Conservation (phyloP, 1,140 invertebrate species). For the Drosophila bipectinata region DNA sequence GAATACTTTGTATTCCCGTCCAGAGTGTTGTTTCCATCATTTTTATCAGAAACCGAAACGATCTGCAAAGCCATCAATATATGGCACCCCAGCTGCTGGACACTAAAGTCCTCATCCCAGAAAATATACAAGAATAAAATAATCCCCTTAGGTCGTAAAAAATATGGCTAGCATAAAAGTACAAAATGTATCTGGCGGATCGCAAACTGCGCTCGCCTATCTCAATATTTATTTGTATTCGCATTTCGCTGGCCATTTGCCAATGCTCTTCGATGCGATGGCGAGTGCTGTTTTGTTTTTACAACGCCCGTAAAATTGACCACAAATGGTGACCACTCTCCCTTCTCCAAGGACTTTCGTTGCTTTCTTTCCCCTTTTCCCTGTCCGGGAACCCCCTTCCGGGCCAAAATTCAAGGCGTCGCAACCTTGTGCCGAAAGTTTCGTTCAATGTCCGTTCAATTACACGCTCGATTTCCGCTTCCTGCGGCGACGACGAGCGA, state of each 20-base stretch:
- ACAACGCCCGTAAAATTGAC: constrained; percentile 74
- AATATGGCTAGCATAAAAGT: constrained; percentile 45
- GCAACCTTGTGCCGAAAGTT: constrained; percentile 57
- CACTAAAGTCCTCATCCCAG: neutral
- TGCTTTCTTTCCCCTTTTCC: too few species aligned
- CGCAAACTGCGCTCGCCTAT: constrained; percentile 22
- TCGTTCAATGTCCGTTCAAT: constrained; percentile 79
- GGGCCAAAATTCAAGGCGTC: constrained; percentile 21
- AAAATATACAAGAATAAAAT: too few species aligned
- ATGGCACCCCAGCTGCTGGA: constrained; percentile 27
- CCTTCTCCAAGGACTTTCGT: neutral
- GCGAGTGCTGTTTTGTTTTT: constrained; percentile 59
- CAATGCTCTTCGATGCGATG: constrained; percentile 31
- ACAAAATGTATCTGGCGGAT: constrained; percentile 40
- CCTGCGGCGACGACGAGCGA: constrained; percentile 51
- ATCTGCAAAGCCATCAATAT: constrained; percentile 26
- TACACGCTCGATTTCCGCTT: constrained; percentile 79
- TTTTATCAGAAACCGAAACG: constrained; percentile 14
- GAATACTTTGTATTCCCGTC: neutral
- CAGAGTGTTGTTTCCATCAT: neutral
- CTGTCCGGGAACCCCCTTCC: neutral
- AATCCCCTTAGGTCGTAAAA: constrained; percentile 28
- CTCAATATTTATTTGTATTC: constrained; percentile 50
- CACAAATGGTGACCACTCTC: constrained; percentile 54
- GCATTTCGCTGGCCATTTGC: constrained; percentile 30